Base-by-base conservation (phyloP, 1,140 invertebrate genomes). In the Drosophila bifasciata region DNA sequence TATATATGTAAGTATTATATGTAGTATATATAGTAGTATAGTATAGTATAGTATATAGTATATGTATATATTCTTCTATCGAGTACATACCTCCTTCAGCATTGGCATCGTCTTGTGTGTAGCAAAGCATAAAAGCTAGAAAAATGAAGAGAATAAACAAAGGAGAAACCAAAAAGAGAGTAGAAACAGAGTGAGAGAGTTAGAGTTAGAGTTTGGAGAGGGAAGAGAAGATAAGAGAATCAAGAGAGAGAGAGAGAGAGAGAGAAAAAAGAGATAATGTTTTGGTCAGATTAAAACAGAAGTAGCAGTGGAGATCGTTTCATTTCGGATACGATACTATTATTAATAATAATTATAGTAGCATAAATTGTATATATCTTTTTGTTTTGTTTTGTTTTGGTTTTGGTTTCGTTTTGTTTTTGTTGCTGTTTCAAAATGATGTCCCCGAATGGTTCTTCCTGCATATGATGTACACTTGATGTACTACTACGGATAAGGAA, bases 101-200 rank as follows among this genome's bases (percentile, higher is more conserved):
- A 93, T 96, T 96, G 83, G 95, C 94, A 93, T 97, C 96, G 93
- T 97, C 96, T 93, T 96, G 96, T 89, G 96, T 96, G 93, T 97
- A 97, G 94, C 96, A 97, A 93, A 97, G 94, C 96, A 97, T 97
- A 94, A 96, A 97, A 92, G 96, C 96, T 97, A 94, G 88, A 91
- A 88, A 88, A 91, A 80, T 79, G 60, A 86, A 86, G 75, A 89
- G 79, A 89, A 76, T 90, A 81, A 63, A 48, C 44, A 85, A 76
- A 74, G 58, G 51, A 78, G 58, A 79, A 72, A 88, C 79, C 75
- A 73, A 89, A 62, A 62, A 57, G 43, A 36, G 68, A 62, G 63
- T 60, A 73, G 68, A 76, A 74, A 67, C 32, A 13, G 11, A 36
- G 32, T 36, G 32, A 36, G 32, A 36, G 32, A 36, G 32, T 32